phyloP scores from a whole-genome alignment of 2,888 invertebrate species.

The Zootermopsis nevadensis region DNA sequence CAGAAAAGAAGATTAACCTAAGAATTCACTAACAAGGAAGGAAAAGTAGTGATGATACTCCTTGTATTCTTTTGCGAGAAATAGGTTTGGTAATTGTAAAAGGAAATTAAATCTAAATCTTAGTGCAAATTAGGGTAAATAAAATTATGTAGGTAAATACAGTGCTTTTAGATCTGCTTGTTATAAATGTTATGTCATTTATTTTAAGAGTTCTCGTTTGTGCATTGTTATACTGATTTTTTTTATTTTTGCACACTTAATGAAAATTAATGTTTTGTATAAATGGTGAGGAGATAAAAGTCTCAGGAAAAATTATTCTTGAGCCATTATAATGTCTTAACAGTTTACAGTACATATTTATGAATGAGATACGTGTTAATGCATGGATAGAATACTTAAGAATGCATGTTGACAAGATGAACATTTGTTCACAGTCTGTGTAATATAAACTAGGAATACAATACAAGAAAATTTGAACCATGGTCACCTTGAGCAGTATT shows the following conservation, averaged over 20 bases:
- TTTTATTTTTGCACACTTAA: neutral
- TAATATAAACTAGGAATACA: neutral
- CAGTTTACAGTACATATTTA: neutral
- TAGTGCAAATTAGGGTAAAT: neutral
- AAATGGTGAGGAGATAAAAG: neutral
- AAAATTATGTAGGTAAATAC: slow-evolving; percentile 15
- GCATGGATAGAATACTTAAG: no score
- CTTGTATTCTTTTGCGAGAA: no score
- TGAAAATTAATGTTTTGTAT: neutral
- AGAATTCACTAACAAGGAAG: no score
- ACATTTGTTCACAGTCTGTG: neutral
- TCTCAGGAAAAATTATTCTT: neutral
- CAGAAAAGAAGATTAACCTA: no score
- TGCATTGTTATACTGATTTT: neutral
- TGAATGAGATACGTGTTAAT: no score
- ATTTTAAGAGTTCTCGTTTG: neutral
- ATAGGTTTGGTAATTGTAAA: no score
- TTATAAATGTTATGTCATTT: neutral
- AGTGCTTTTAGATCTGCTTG: slow-evolving; percentile 15
- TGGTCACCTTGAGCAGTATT: neutral
- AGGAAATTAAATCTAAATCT: neutral
- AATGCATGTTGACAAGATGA: no score
- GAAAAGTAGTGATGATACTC: no score
- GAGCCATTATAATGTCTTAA: neutral
- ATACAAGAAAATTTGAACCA: neutral